Conservation (phyloP, 2,797 vertebrate species). For the Sebastolobus alascanus region DNA sequence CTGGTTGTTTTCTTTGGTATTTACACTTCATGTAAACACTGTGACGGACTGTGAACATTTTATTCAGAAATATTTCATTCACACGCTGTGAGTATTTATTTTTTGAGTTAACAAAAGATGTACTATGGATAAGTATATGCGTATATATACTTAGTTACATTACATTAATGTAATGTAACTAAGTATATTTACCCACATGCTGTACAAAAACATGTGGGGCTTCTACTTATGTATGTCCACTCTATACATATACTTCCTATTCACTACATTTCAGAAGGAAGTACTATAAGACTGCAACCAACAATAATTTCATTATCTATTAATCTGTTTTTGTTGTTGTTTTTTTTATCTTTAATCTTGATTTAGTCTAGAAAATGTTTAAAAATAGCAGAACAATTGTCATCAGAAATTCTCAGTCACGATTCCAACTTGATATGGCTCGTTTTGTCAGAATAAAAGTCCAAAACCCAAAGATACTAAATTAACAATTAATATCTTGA, state of each 20-base stretch:
- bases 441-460: background rate
- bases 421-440: background rate
- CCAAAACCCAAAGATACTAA: background rate
- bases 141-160: too few species aligned
- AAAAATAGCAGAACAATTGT: background rate
- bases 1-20: rapidly evolving
- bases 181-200: background rate
- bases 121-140: too few species aligned
- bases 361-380: background rate
- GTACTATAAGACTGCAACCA: background rate
- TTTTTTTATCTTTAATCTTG: too few species aligned
- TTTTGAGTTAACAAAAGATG: background rate
- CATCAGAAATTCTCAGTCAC: background rate
- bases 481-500: background rate
- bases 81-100: too few species aligned
- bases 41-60: too few species aligned
- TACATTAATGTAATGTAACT: background rate
- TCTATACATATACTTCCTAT: background rate
- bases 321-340: background rate
- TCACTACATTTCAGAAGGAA: background rate
- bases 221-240: background rate
- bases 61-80: background rate
- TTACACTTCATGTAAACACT: background rate
- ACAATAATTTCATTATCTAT: background rate
- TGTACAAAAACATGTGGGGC: too few species aligned